These are phyloP conservation scores for Drosophila pseudotalamancana DNA, from an alignment of 2,888 invertebrate species.

Conservation along the genomic window DNA sequence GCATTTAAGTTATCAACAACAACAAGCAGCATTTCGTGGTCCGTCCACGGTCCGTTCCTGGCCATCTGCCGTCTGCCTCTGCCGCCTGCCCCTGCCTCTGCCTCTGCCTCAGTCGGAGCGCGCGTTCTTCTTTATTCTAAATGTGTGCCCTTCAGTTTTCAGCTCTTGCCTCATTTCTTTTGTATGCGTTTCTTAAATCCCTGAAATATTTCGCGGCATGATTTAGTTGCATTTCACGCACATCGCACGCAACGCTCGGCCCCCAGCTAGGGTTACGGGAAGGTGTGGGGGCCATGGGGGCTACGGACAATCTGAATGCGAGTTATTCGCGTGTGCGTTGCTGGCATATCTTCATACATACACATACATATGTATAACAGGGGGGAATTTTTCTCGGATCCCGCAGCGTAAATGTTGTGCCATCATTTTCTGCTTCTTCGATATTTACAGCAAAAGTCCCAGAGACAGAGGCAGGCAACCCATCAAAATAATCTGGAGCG, in stretches of 20 bases:
- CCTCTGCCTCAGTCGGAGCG: no score
- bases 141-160: constrained; percentile 40
- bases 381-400: constrained; percentile 8
- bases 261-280: neutral
- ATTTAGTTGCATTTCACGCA: constrained; percentile 78
- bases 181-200: constrained; percentile 65
- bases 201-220: constrained; percentile 78
- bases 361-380: neutral
- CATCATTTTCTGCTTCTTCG: constrained; percentile 50
- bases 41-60: constrained; percentile 28
- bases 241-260: constrained; percentile 64
- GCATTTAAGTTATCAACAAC: constrained; percentile 78
- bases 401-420: constrained; percentile 51
- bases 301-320: constrained; percentile 45
- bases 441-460: constrained; percentile 69
- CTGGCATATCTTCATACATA: constrained; percentile 52
- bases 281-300: neutral
- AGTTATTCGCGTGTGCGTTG: constrained; percentile 59
- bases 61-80: constrained; percentile 72
- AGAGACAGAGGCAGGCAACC: constrained; percentile 37
- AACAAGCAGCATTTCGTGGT: constrained; percentile 37
- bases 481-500: constrained; percentile 65
- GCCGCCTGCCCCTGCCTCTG: no score
- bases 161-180: constrained; percentile 52
- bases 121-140: constrained; percentile 29